Evolutionary conservation across 2,113 vertebrate genomes (phyloP).

Genomic region (Helogale parvula): DNA sequence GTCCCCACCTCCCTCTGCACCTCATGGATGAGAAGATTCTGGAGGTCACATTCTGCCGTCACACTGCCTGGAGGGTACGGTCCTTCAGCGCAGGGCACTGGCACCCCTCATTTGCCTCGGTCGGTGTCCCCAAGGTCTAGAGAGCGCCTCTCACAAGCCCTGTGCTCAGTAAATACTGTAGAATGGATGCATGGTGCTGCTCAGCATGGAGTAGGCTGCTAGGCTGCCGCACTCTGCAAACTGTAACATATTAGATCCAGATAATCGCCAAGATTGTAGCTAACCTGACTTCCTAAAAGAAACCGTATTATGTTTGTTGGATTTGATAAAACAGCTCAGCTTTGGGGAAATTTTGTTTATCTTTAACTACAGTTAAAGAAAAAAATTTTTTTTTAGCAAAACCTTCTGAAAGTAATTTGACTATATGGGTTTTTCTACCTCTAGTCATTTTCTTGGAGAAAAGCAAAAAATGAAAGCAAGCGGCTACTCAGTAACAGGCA

Average conservation of each 20-base stretch:
- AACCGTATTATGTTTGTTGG: constrained; percentile 57
- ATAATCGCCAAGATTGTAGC: constrained; percentile 6
- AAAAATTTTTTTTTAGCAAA: constrained; percentile 50
- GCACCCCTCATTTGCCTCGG: background rate
- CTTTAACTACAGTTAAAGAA: constrained; percentile 57
- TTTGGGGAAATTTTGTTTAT: constrained; percentile 64
- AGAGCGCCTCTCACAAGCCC: background rate
- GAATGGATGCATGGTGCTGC: background rate
- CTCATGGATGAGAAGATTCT: background rate
- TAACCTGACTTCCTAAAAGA: constrained; percentile 52
- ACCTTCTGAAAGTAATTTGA: constrained; percentile 66
- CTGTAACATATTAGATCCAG: background rate
- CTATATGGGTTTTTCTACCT: constrained; percentile 54
- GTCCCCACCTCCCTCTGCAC: background rate
- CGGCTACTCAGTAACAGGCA: background rate
- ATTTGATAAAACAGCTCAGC: constrained; percentile 65
- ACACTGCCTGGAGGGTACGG: background rate
- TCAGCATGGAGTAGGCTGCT: background rate
- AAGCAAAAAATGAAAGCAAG: background rate
- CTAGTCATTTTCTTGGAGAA: constrained; percentile 64
- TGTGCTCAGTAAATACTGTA: background rate
- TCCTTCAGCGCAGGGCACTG: background rate
- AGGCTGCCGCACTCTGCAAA: background rate
- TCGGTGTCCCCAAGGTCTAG: background rate
- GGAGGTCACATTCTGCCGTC: background rate